These are phyloP conservation scores for Pelodiscus sinensis DNA, from an alignment of 2,113 vertebrate genomes.

Conservation along the genomic window DNA sequence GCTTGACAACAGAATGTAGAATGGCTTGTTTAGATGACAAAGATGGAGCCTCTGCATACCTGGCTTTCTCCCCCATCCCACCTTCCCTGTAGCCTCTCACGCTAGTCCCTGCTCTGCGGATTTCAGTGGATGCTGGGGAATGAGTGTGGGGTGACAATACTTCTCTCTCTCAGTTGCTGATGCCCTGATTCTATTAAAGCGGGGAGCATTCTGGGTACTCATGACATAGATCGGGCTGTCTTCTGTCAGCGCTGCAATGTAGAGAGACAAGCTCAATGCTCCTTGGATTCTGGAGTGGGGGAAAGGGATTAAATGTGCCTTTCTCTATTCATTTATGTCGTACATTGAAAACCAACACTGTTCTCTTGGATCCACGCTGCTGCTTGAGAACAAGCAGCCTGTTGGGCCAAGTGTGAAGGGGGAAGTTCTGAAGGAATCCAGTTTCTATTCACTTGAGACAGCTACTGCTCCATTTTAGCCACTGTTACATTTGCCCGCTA, in stretches of 20 bases:
- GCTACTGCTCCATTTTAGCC: not conserved
- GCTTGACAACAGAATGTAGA: not conserved
- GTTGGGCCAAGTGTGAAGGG: not conserved
- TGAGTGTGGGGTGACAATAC: not conserved
- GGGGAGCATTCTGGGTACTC: slow-evolving; percentile 12
- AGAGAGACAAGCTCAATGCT: slow-evolving; percentile 31
- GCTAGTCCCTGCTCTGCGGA: fast-evolving
- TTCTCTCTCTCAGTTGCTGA: not conserved
- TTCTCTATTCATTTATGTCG: slow-evolving; percentile 13
- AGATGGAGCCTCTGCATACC: not conserved
- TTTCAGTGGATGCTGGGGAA: not conserved
- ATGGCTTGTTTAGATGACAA: not conserved
- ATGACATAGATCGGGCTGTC: slow-evolving; percentile 19
- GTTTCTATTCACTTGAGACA: fast-evolving
- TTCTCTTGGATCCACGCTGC: not conserved
- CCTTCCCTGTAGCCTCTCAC: not conserved
- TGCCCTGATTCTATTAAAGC: slow-evolving; percentile 33
- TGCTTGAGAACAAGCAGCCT: not conserved
- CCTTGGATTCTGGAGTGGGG: not conserved
- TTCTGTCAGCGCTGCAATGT: not conserved
- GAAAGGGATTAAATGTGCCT: slow-evolving; percentile 6
- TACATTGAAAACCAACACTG: not conserved
- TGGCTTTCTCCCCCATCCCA: not conserved
- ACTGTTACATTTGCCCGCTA: fast-evolving
- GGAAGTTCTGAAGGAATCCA: not conserved